Evolutionary conservation across 2,888 invertebrate genomes (phyloP), one percentile per base, ranked within the genome.

Genomic region (Megamerina dolium): DNA sequence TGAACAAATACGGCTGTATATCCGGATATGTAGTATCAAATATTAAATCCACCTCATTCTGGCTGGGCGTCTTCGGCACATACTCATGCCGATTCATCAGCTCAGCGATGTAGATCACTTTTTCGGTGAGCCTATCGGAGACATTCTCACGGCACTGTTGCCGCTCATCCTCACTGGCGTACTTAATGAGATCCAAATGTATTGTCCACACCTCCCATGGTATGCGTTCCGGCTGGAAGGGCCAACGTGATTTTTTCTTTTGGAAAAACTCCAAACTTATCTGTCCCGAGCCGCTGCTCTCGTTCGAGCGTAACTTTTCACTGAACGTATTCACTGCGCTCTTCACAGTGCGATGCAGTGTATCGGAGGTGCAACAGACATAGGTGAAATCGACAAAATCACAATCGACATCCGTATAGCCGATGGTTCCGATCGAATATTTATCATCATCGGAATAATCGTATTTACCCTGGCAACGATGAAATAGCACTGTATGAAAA

Each of bases 181-280:
- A 76, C 58, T 86, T 84, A 19, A 92, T 83, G 29, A 96, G 78
- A 67, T 95, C 90, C 54, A 97, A 78, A 58, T 88, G 83, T 5
- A 97, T 81, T 26, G 93, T 95, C 97, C 97, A 99, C 43, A 96
- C 90, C 71, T 99, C 97, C 97, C 97, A 99, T 0, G 96, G 93
- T 61, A 91, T 89, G 64, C 87, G 87, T 66, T 96, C 95, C 6
- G 87, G 81, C 53, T 85, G 83, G 68, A 95, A 90, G 20, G 86
- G 81, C 93, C 95, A 95, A 41, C 89, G 81, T 41, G 83, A 83
- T 60, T 87, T 86, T 57, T 90, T 88, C 72, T 84, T 87, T 70
- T 94, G 92, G 74, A 89, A 95, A 76, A 96, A 96, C 72, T 96
- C 95, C 53, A 96, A 76, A 46, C 89, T 89, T 57, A 96, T 95